Base-by-base conservation (phyloP, 2,113 vertebrate species). In the Neopipo cinnamomea region DNA sequence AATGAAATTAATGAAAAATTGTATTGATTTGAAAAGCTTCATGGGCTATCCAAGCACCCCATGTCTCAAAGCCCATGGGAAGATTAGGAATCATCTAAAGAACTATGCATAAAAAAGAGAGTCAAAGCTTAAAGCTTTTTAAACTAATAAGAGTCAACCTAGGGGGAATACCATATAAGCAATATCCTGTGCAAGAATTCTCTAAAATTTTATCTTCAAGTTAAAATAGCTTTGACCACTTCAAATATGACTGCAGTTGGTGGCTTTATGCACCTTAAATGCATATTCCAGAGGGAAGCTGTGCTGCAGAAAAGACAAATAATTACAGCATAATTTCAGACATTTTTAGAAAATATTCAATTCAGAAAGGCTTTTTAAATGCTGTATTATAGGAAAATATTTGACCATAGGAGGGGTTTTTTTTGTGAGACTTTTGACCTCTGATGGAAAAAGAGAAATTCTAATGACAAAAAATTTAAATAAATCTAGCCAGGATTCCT, bases 311-410 rank as follows among this genome's bases (percentile, higher is more conserved):
- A 73, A 80, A 76, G 70, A 91, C 21, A 84, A 88, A 78, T 42
- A 78, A 39, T 77, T 82, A 53, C 58, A 85, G 66, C 39, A 78
- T 79, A 9, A 61, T 83, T 92, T 87, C 56, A 79, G 89, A 86
- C 10, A 79, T 61, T 86, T 89, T 73, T 71, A 78, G 67, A 85
- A 89, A 94, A 92, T 50, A 91, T 30, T 89, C 35, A 39, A 20
- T 85, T 91, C 85, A 89, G 39, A 91, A 89, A 79, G 63, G 42
- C 25, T 92, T 90, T 89, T 87, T 17, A 89, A 75, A 75, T 66
- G 56, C 39, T 78, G 35, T 31, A 65, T 74, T 77, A 70, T 37
- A 78, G 72, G 90, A 90, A 95, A 83, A 78, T 70, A 92, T 89
- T 89, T 89, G 63, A 88, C 50, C 62, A 75, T n/a, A 84, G 35